Evolutionary conservation across 2,113 vertebrate species (phyloP), one percentile per base, ranked within the genome.

Genomic region (Xiphophorus hellerii): DNA sequence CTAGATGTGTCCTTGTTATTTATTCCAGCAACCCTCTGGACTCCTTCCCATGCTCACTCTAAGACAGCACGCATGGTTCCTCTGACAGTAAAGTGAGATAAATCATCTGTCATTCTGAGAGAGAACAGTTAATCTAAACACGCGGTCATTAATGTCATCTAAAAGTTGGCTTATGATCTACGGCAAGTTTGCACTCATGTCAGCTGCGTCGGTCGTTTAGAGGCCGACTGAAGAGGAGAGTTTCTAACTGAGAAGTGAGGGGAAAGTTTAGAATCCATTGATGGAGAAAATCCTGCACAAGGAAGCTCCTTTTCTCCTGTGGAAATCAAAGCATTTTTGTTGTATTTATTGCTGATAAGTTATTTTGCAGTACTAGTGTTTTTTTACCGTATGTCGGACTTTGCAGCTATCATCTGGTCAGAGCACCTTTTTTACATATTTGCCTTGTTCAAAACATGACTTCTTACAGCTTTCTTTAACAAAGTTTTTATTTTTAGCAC

Each of bases 71-170:
- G 15, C 3, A 13, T 48, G 13, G 58, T 77, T 79, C 30, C 51
- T 39, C 11, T 75, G 29, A 71, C 76, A 37, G 61, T 39, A 73
- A 65, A 73, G 15, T 60, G 37, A 66, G 60, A 71, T n/a, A 66
- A 81, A 77, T 77, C 64, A 35, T 73, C 70, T 71, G 60, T 72
- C 77, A 33, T 10, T 9, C 51, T 58, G 22, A 25, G 61, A 69
- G 7, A 73, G 54, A 74, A 60, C 29, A 4, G 29, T 63, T 65
- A 15, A 73, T 82, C 78, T 67, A 71, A 69, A 73, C 31, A 35
- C 62, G 37, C 30, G 72, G 51, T 35, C 63, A 73, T 87, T 80
- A 69, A 54, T 78, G 68, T 80, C 66, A 51, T 64, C 54, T 42
- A 74, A 31, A 58, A 12, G 29, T 72, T 74, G 37, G 35, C 7